A percentile compares a stretch with the other conserved stretches of the same genome.
Evolutionary conservation across 2,888 invertebrate species (phyloP).

Genomic region (Desoria tigrina): DNA sequence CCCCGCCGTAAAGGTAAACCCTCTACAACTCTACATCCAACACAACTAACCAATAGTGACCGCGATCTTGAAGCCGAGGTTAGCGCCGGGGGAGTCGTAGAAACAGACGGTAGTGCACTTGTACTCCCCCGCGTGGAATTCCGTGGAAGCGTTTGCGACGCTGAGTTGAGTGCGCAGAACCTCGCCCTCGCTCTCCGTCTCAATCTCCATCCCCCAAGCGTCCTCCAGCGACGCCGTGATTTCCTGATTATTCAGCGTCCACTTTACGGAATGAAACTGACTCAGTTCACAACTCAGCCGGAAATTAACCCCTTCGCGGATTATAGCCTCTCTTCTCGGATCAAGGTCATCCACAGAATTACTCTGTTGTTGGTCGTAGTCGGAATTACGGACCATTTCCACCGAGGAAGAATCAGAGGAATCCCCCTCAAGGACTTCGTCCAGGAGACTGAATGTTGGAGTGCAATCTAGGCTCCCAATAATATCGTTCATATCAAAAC

Average conservation of each 20-base stretch:
- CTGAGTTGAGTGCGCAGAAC: slow-evolving; percentile 43
- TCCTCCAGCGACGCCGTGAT: slow-evolving; percentile 41
- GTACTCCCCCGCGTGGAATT: slow-evolving; percentile 51
- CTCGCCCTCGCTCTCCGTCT: slow-evolving; percentile 21
- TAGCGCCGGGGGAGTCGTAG: slow-evolving; percentile 35
- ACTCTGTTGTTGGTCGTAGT: no score
- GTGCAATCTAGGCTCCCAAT: slow-evolving; percentile 37
- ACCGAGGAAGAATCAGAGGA: no score
- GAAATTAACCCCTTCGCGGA: slow-evolving; percentile 47
- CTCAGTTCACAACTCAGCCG: slow-evolving; percentile 44
- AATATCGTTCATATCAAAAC: neutral
- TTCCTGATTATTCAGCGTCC: slow-evolving; percentile 46
- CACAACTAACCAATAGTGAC: slow-evolving; percentile 51
- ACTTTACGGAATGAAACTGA: slow-evolving; percentile 43
- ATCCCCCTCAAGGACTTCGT: slow-evolving; percentile 24
- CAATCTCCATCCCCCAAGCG: slow-evolving; percentile 42
- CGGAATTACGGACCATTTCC: no score
- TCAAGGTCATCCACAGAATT: slow-evolving; percentile 23
- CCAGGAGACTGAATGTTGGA: slow-evolving; percentile 34
- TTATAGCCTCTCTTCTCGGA: slow-evolving; percentile 37
- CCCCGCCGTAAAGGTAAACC: no score
- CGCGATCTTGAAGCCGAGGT: slow-evolving; percentile 47
- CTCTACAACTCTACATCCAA: no score
- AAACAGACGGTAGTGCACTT: slow-evolving; percentile 49
- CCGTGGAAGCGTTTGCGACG: slow-evolving; percentile 48